Base-by-base conservation (phyloP, 2,113 vertebrate genomes). In the Chiloscyllium plagiosum region DNA sequence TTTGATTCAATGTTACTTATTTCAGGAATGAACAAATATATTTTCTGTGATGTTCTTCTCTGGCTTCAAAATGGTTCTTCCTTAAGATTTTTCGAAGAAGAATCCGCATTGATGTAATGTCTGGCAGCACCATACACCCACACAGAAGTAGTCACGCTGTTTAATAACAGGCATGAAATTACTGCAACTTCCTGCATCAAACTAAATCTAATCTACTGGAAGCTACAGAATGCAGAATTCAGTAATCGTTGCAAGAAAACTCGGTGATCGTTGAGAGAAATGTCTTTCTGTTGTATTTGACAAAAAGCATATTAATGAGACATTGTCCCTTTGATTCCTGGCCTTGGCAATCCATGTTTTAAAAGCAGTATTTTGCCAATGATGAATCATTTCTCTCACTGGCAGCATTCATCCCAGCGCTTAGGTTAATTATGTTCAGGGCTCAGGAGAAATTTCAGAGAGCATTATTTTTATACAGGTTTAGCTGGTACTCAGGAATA, bases 61-160 rank as follows among this genome's bases (percentile, higher is more conserved):
- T 29, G 42, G 37, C 33, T 50, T 68, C 19, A 22, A 95, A 95
- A 95, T 50, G 26, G 42, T 24, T 95, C 93, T 95, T 72, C 42
- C 26, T 52, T 50, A 47, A 72, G 94, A 47, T 10, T 33, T 70
- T 33, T 47, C 33, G 68, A 50, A 47, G 69, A 95, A 50, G 66
- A 68, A 95, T 72, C 68, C 52, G 68, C 68, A n/a, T 50, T 95
- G 37, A 95, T 72, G 93, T 69, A 68, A 94, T 69, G 66, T 94
- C 92, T 69, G 65, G 20, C 68, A 50, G 26, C 68, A 95, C 93
- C 68, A 95, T 13, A 24, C 93, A 47, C 93, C 66, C 37, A 47
- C 7, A 29, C 94, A 72, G 69, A 95, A 76, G 20, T 47, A 70
- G 66, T 37, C 89, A 93, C 24, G 52, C n/a, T 93, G 61, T 93